phyloP scores from a whole-genome alignment of 2,888 invertebrate species.

The Synanthedon tipuliformis region DNA sequence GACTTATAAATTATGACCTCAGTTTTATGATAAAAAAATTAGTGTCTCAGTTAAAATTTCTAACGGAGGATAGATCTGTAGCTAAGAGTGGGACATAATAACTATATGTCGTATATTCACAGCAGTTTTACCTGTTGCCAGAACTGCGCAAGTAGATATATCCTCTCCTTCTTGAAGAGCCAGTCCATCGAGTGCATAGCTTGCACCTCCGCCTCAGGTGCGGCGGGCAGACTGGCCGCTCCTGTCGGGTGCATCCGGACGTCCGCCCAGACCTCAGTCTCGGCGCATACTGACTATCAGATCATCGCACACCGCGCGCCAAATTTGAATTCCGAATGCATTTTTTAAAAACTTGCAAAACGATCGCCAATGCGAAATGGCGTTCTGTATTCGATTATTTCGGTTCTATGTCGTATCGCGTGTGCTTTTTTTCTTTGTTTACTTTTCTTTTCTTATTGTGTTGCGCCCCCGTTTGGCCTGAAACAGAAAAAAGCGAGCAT shows the following conservation, averaged over 20 bases:
- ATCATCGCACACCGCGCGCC: slow-evolving; percentile 2
- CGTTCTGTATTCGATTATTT: slow-evolving; percentile 34
- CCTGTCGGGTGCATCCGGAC: slow-evolving; percentile 82
- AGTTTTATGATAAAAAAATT: too few species aligned
- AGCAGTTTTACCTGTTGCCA: slow-evolving; percentile 88
- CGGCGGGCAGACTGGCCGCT: slow-evolving; percentile 80
- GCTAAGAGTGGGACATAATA: too few species aligned
- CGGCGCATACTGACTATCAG: slow-evolving; percentile 37
- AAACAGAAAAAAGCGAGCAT: slow-evolving; percentile 55
- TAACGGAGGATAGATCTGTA: too few species aligned
- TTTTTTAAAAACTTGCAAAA: slow-evolving; percentile 14
- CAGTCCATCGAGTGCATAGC: slow-evolving; percentile 97
- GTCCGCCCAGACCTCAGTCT: slow-evolving; percentile 41
- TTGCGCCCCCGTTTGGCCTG: slow-evolving; percentile 42
- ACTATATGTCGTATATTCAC: too few species aligned
- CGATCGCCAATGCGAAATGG: slow-evolving; percentile 15
- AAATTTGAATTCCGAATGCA: slow-evolving; percentile 17
- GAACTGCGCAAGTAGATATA: slow-evolving; percentile 93
- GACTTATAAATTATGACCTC: too few species aligned
- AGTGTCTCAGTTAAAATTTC: too few species aligned
- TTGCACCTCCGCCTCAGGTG: slow-evolving; percentile 90
- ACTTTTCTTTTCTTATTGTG: slow-evolving; percentile 38
- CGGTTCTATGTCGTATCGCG: slow-evolving; percentile 28
- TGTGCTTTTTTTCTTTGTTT: slow-evolving; percentile 23
- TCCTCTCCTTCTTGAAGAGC: slow-evolving; percentile 95